Evolutionary conservation across 2,888 invertebrate species (phyloP), one percentile per base, ranked within the genome.

Genomic region (Macrophya alboannulata): DNA sequence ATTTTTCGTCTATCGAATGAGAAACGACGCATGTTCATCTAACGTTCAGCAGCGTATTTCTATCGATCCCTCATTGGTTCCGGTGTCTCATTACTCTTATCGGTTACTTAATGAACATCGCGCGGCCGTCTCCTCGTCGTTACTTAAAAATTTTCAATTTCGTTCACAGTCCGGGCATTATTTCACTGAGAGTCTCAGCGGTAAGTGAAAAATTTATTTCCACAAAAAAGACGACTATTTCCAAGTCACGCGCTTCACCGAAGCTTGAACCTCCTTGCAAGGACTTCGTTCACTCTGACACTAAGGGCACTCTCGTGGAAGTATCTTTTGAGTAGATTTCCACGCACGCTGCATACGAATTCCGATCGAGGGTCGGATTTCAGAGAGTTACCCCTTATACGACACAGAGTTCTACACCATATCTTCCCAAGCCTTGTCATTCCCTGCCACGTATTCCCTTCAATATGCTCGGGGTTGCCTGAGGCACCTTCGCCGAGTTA

Each of bases 321-420:
- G 81, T 81, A 81, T 81, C 81, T 81, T 40, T 43, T 62, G 59
- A 81, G 62, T 43, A 81, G 59, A 81, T 81, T 81, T 43, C 81
- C 59, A 81, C 81, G 81, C 81, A 62, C 25, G 81, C 62, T 81
- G 81, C 81, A 81, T 81, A 81, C 40, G 81, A 81, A 81, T 81
- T 81, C 17, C 40, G 40, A 62, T 81, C 21, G 25, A 25, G 81
- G 43, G 81, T 62, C 40, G 81, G 62, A 81, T 81, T 62, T 77
- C 48, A 77, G 31, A 81, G 25, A 55, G 31, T 15, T 37, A 17
- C 55, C 17, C 55, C 51, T 6, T 55, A 31, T 37, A 25, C 72
- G 72, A 43, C 72, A 21, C 45, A n/a, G 25, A 45, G 72, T 40
- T 59, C 43, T 43, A 10, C 12, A n/a, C 25, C 62, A 31, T 81